Evolutionary conservation across 92 coral and sea anemone species (phyloP), one percentile per base, ranked within the genome.

Genomic region (Epizoanthus scotinus): DNA sequence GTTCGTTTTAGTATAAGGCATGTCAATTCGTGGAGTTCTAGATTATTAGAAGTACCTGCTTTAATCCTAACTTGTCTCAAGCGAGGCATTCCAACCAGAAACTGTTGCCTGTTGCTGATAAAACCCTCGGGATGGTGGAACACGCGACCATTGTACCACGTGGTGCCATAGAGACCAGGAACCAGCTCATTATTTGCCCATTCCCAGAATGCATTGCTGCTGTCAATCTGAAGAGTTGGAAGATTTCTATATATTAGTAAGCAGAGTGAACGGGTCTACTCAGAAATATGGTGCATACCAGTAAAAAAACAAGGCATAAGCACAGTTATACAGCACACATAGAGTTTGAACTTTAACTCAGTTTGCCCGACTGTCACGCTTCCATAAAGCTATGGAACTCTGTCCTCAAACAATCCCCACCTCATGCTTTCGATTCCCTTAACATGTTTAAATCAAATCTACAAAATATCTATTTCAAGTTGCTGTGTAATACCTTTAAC

Each of bases 11-110:
- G 66, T 61, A 27, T 0, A 2, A 13, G 15, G 6, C 15, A 27
- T 8, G 66, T 1, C 24, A 27, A 17, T 5, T 5, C n/a, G 24
- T 61, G 29, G n/a, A 21, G 22, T 8, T 9, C 27, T 3, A 34
- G 20, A 28, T 18, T 19, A 12, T 40, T 8, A 27, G 66, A 9
- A 36, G 56, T 81, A 95, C 98, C 95, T 85, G 85, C 73, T 73
- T 88, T 88, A 54, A 95, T 78, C 77, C 98, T 89, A 70, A 93
- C 65, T 83, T 90, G 93, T 77, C 94, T 90, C 13, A 95, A 72
- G 57, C 98, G 88, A 10, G 98, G 98, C 95, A 95, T 93, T 55
- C 98, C 98, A 57, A 95, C 95, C 20, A 95, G 93, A 83, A 92
- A 95, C 19, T 87, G 86, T 40, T 92, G 90, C 60, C 82, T 87